These are phyloP conservation scores for Meiosimyza decipiens DNA, from an alignment of 2,888 invertebrate species.

Conservation along the genomic window DNA sequence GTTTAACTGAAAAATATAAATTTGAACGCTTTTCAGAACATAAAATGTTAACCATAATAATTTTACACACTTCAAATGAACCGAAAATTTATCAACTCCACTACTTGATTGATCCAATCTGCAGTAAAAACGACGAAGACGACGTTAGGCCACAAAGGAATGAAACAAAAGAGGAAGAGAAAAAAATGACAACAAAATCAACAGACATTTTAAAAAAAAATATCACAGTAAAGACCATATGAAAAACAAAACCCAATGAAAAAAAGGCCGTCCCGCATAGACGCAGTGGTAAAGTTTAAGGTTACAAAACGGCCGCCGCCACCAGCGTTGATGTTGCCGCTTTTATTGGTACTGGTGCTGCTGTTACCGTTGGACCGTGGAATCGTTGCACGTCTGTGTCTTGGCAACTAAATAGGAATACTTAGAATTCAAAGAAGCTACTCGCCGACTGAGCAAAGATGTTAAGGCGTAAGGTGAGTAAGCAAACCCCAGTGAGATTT, in stretches of 20 bases:
- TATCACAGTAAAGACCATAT: not conserved
- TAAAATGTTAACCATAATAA: too few relatives aligned
- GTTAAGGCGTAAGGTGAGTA: not conserved
- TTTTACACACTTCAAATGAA: not conserved
- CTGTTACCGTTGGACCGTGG: not conserved
- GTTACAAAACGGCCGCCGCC: slow-evolving; percentile 25
- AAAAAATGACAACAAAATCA: not conserved
- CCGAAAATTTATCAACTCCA: not conserved
- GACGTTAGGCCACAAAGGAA: too few relatives aligned
- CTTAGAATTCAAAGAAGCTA: slow-evolving; percentile 3
- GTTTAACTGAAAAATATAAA: too few relatives aligned
- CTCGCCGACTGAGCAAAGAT: not conserved
- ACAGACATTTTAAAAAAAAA: not conserved
- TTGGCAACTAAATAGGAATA: slow-evolving; percentile 4
- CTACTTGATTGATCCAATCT: slow-evolving; percentile 2
- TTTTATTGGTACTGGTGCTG: not conserved
- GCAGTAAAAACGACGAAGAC: not conserved
- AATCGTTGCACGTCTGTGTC: not conserved
- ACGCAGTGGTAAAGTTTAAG: slow-evolving; percentile 25
- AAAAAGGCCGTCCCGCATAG: slow-evolving; percentile 5
- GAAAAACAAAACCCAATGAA: not conserved
- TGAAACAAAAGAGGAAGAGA: not conserved
- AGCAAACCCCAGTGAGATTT: not conserved
- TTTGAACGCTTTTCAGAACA: too few relatives aligned
- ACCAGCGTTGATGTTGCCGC: slow-evolving; percentile 23